phyloP scores from a whole-genome alignment of 2,113 vertebrate species.

The Nyctibius bracteatus region DNA sequence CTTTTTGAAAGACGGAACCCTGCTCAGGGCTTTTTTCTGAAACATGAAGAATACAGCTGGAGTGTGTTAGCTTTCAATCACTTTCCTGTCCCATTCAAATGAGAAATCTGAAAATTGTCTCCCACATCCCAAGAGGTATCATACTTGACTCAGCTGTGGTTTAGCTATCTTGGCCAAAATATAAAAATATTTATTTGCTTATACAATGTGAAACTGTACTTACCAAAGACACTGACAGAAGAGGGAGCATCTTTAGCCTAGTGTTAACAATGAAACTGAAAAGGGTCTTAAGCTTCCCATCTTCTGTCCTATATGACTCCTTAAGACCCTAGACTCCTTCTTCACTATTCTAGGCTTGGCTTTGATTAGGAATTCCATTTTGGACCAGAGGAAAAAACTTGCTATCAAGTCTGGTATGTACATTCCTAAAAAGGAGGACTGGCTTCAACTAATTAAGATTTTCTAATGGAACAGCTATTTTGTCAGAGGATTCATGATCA shows the following conservation, averaged over 20 bases:
- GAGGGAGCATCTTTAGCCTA: background rate
- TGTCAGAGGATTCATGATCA: background rate
- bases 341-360: background rate
- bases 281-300: background rate
- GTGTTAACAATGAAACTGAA: background rate
- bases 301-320: background rate
- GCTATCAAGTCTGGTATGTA: background rate
- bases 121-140: background rate
- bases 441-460: constrained; percentile 14
- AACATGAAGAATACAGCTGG: background rate
- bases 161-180: background rate
- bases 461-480: background rate
- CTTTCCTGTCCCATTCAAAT: background rate
- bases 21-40: background rate
- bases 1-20: background rate
- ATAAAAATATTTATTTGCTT: background rate
- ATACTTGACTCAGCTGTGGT: background rate
- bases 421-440: constrained; percentile 32
- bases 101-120: background rate
- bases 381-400: background rate
- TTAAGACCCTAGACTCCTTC: background rate
- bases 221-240: background rate
- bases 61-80: background rate
- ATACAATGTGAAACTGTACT: background rate
- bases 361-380: constrained; percentile 29